phyloP scores from a whole-genome alignment of 2,797 vertebrate species.

The Synaphobranchus kaupii region DNA sequence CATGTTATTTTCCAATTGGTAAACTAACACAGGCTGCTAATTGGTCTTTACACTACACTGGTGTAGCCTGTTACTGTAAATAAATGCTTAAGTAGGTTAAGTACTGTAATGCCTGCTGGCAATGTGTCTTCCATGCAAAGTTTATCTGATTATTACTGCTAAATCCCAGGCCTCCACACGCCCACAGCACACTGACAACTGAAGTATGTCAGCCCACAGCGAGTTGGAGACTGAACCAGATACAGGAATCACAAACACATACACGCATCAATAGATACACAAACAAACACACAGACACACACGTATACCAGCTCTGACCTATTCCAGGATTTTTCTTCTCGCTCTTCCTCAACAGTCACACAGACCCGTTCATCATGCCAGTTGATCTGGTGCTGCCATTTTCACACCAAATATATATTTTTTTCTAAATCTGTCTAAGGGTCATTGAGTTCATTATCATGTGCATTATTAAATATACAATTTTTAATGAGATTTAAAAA shows the following conservation, averaged over 20 bases:
- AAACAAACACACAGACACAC: conserved; percentile 4
- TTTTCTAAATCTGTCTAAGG: neutral
- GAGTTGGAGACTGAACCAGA: neutral
- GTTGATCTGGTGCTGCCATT: neutral
- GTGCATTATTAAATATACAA: neutral
- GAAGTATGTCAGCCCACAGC: neutral
- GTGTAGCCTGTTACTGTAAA: conserved; percentile 42
- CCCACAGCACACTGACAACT: neutral
- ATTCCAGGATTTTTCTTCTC: neutral
- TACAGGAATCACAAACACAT: neutral
- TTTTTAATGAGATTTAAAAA: neutral
- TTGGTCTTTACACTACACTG: conserved; percentile 20
- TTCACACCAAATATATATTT: neutral
- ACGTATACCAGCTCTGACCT: neutral
- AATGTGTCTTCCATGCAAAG: conserved; percentile 52
- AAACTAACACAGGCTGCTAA: conserved; percentile 20
- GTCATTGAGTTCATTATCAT: neutral
- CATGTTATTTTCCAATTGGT: neutral
- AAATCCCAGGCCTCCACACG: conserved; percentile 48
- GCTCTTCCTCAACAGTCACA: neutral
- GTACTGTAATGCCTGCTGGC: conserved; percentile 48
- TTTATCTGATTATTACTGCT: conserved; percentile 60
- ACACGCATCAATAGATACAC: conserved; percentile 14
- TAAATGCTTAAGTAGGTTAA: conserved; percentile 57
- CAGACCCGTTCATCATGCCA: neutral